phyloP scores from a whole-genome alignment of 2,113 vertebrate species.

The Pongo pygmaeus region DNA sequence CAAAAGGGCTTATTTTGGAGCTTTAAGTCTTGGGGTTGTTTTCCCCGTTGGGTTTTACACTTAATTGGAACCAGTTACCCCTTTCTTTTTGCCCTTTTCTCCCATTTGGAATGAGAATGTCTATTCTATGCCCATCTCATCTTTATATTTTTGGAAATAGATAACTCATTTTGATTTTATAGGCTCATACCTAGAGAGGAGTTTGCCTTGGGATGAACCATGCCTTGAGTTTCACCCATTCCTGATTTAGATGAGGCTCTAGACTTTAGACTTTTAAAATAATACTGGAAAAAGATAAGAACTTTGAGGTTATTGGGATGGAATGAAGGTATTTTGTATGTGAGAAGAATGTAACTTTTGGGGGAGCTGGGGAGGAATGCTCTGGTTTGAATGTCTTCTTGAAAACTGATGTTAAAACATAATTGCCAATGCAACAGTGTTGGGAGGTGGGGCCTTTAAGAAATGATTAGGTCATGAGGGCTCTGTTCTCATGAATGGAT shows the following conservation, averaged over 20 bases:
- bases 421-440: background rate
- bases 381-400: background rate
- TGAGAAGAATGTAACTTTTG: background rate
- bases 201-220: background rate
- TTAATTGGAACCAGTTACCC: background rate
- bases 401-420: background rate
- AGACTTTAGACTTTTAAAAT: background rate
- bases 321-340: background rate
- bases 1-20: background rate
- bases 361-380: background rate
- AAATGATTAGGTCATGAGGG: background rate
- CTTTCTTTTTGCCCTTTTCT: background rate
- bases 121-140: background rate
- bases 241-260: background rate
- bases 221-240: background rate
- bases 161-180: background rate
- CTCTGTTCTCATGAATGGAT: background rate
- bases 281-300: background rate
- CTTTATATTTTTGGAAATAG: background rate
- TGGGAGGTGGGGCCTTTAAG: background rate
- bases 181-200: background rate
- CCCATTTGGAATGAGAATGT: background rate
- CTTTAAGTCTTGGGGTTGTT: background rate
- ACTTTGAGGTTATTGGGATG: background rate
- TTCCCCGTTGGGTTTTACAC: background rate